Evolutionary conservation across 2,113 vertebrate genomes (phyloP).

Genomic region (Apistogramma diplotaenia): DNA sequence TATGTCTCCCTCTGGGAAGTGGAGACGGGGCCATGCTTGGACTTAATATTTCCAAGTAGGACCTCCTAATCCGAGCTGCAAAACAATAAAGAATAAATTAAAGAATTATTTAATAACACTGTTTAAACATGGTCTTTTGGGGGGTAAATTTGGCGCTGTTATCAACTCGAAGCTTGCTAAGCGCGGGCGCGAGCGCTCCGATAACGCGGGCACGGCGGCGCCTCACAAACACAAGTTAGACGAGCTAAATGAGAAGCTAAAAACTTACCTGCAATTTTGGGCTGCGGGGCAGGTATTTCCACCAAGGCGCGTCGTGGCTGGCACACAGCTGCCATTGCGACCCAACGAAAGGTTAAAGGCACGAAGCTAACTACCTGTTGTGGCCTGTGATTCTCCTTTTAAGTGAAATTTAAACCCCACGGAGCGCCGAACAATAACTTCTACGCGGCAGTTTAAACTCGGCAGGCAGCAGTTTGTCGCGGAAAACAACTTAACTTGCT

Average conservation of each 20-base stretch:
- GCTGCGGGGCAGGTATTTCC: slow-evolving; percentile 76
- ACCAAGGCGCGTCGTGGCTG: slow-evolving; percentile 67
- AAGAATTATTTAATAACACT: neutral
- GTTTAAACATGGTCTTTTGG: neutral
- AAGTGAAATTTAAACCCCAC: slow-evolving; percentile 59
- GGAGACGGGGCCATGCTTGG: slow-evolving; percentile 42
- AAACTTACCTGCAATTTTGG: slow-evolving; percentile 70
- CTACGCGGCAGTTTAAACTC: neutral
- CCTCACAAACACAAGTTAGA: neutral
- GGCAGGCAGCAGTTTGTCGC: neutral
- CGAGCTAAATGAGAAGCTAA: neutral
- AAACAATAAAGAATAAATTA: neutral
- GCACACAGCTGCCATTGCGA: slow-evolving; percentile 62
- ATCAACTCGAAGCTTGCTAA: neutral
- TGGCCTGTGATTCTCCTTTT: slow-evolving; percentile 12
- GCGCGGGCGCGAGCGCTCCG: neutral
- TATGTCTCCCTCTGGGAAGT: slow-evolving; percentile 11
- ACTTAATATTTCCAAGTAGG: slow-evolving; percentile 71
- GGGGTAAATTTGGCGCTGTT: neutral
- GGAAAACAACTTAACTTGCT: neutral
- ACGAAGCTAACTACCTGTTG: slow-evolving; percentile 20
- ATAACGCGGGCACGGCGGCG: slow-evolving; percentile 14
- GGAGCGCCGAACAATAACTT: neutral
- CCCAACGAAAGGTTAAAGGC: neutral
- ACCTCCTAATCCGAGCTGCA: slow-evolving; percentile 68